Evolutionary conservation across 2,888 invertebrate genomes (phyloP).

Genomic region (Dilophus febrilis): DNA sequence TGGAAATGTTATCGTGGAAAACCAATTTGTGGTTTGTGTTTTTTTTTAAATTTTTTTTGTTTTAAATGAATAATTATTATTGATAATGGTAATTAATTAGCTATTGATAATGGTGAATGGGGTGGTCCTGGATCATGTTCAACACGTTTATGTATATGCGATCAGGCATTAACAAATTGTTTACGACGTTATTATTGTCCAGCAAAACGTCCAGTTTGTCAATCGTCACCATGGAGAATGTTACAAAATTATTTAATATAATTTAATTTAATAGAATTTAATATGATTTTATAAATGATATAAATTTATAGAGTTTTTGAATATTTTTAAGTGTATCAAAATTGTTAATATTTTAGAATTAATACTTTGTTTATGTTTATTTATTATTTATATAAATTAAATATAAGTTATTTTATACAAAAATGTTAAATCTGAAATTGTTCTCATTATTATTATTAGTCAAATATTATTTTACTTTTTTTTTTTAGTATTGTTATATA

Average conservation of each 20-base stretch:
- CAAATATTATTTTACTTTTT: too few relatives aligned
- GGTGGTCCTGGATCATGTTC: conserved; percentile 50
- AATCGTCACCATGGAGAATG: conserved; percentile 40
- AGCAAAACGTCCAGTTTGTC: conserved; percentile 48
- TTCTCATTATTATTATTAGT: too few relatives aligned
- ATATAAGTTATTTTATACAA: too few relatives aligned
- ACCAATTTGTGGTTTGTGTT: conserved; percentile 54
- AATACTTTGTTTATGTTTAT: too few relatives aligned
- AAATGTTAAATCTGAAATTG: too few relatives aligned
- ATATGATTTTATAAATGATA: too few relatives aligned
- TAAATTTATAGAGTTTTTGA: too few relatives aligned
- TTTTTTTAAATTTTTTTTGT: conserved; percentile 25
- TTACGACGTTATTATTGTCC: conserved; percentile 62
- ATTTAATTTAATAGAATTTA: neutral
- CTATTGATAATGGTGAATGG: conserved; percentile 38
- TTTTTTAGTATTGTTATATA: too few relatives aligned
- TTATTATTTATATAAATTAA: too few relatives aligned
- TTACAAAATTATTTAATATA: conserved; percentile 6
- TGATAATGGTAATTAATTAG: conserved; percentile 11
- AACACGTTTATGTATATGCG: conserved; percentile 68
- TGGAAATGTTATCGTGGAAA: conserved; percentile 69
- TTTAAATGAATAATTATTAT: conserved; percentile 10
- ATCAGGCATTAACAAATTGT: conserved; percentile 61
- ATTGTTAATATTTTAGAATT: too few relatives aligned
- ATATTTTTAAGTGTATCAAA: too few relatives aligned